Percentiles rank a stretch among this genome's conserved stretches.
Conservation (phyloP, 1,140 invertebrate species). For the Drosophila asahinai region DNA sequence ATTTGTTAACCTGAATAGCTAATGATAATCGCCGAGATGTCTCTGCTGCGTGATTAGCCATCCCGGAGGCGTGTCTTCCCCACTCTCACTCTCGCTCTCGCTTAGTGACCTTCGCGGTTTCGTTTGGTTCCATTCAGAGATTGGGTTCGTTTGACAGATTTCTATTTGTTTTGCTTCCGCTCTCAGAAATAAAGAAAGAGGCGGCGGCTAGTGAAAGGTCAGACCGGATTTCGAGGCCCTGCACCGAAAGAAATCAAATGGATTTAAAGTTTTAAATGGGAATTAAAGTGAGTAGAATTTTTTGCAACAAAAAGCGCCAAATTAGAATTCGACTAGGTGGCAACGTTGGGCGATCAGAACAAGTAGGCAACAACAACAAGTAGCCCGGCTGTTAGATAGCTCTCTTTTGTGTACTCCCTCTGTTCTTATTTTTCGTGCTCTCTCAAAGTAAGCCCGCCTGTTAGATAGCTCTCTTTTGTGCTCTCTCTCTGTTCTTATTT, state of each 20-base stretch:
- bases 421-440: too few relatives aligned
- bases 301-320: too few relatives aligned
- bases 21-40: constrained; percentile 13
- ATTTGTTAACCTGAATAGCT: constrained; percentile 7
- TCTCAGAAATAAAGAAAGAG: constrained; percentile 13
- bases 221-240: constrained; percentile 21
- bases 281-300: too few relatives aligned
- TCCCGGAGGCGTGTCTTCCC: constrained; percentile 36
- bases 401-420: too few relatives aligned
- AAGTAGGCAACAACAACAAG: too few relatives aligned
- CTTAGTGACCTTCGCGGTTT: constrained; percentile 24
- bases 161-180: constrained; percentile 41
- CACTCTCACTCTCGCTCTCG: constrained; percentile 18
- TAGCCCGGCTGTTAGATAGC: too few relatives aligned
- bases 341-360: too few relatives aligned
- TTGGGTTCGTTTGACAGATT: constrained; percentile 16
- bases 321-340: too few relatives aligned
- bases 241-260: background rate
- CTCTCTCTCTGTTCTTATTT: too few relatives aligned
- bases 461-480: too few relatives aligned
- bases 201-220: constrained; percentile 23
- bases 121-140: constrained; percentile 6
- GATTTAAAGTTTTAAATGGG: too few relatives aligned
- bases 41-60: constrained; percentile 6
- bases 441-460: too few relatives aligned